Base-by-base conservation (phyloP, 2,797 vertebrate species). In the Pipistrellus pipistrellus region DNA sequence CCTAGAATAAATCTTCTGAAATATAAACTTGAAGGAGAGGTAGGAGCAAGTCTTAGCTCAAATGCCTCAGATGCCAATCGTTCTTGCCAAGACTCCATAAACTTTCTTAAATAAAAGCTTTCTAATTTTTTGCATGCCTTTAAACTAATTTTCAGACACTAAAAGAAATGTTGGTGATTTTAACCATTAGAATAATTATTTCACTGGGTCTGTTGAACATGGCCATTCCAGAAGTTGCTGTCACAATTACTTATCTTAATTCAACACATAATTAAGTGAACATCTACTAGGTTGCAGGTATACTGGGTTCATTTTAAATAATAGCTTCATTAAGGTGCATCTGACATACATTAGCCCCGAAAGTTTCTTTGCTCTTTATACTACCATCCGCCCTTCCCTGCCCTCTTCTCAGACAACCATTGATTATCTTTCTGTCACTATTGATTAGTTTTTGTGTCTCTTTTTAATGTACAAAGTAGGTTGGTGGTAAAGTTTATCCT, bases 391-490 rank as follows among this genome's bases (percentile, higher is more conserved):
- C 4, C 46, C 8, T 75, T 76, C 23, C 14, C 12, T 83, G 5
- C 2, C 13, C 7, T 6, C 21, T 76, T 23, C 30, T 92, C 23
- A 66, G 51, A 20, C 73, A 94, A 94, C 1, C 55, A 73, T 4
- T 55, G 46, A 80, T 95, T 32, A 91, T 69, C 27, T 88, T 90
- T 88, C 57, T 90, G 68, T 85, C 44, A 94, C 64, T 69, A 85
- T 20, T 75, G 38, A 62, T 87, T 92, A 73, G 48, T 62, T 88
- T 90, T 72, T 89, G 35, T 44, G 69, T 44, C 38, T 93, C 18
- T 73, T 94, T 88, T 91, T 93, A 82, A 95, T 75, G 93, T 77
- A 77, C 4, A 93, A 93, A 89, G 13, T 71, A 77, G 23, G 35
- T n/a, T 82, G 27, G 30, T 82, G 91, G 15, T 44, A 1, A 86